A percentile compares a stretch with the other conserved stretches of the same genome.
These are phyloP conservation scores for Desoria tigrina DNA, from an alignment of 2,888 invertebrate genomes.

Conservation along the genomic window DNA sequence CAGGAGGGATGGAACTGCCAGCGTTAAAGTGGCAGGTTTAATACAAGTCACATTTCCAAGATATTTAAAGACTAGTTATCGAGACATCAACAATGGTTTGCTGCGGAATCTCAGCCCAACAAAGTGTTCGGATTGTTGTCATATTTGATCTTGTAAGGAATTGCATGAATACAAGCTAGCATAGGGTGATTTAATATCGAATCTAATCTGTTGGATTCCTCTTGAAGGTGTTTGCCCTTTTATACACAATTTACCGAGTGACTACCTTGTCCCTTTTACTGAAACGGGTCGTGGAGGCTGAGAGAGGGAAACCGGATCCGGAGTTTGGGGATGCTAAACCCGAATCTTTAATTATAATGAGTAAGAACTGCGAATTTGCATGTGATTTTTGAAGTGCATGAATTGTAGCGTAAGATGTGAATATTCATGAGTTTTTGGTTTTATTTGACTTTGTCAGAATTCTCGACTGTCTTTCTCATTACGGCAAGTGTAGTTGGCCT, in stretches of 20 bases:
- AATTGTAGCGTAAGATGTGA: not conserved
- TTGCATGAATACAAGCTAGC: too few relatives aligned
- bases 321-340: not conserved
- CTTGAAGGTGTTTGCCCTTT: conserved; percentile 7
- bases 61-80: too few relatives aligned
- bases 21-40: too few relatives aligned
- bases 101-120: not conserved
- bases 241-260: conserved; percentile 16
- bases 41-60: too few relatives aligned
- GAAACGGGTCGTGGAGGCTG: conserved; percentile 1
- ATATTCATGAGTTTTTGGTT: conserved; percentile 2
- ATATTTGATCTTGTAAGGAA: not conserved
- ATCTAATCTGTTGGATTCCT: too few relatives aligned
- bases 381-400: not conserved
- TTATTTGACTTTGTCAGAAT: too few relatives aligned
- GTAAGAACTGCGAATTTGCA: conserved; percentile 1
- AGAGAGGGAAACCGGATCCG: not conserved
- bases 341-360: conserved; percentile 8
- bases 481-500: conserved; percentile 38
- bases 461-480: conserved; percentile 36
- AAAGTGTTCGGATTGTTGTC: not conserved
- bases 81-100: too few relatives aligned
- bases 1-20: too few relatives aligned
- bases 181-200: too few relatives aligned
- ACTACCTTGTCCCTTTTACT: conserved; percentile 1